Base-by-base conservation (phyloP, 2,888 invertebrate genomes). In the Chesias legatella region DNA sequence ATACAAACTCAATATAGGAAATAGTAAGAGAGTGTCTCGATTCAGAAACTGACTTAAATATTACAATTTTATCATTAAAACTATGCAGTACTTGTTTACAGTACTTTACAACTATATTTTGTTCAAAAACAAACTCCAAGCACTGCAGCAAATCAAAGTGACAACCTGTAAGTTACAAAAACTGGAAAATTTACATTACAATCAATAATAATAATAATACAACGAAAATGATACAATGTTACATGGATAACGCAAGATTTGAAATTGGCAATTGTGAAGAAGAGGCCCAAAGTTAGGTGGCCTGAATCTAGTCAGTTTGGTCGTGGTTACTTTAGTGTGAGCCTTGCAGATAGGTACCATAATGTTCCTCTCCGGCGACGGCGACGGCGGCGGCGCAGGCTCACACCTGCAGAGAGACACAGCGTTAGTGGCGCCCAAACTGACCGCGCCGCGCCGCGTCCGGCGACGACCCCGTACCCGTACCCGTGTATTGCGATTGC, bases 321-420 rank as follows among this genome's bases (percentile, higher is more conserved):
- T 81, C 82, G 76, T 73, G 63, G 79, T 80, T 85, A 86, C 82
- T 84, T 88, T 84, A 82, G 86, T 86, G 89, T 85, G 88, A 86
- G 88, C 88, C 86, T 81, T 79, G 77, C 77, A 53, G 79, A 84
- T 88, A 88, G 77, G 80, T 88, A 88, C 88, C 88, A 84, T n/a
- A n/a, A n/a, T 88, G 81, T 68, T 79, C 82, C 80, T 79, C 79
- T 74, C 66, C 80, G 78, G 86, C 75, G 79, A 77, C 85, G 57
- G 86, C 82, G 61, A 79, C 80, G 71, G 84, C 88, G 79, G 85
- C 88, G 82, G 74, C 83, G 84, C 88, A 79, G 85, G 86, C 86
- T 86, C 88, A 85, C 88, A 86, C 76, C 89, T 89, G 89, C 88
- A 88, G 89, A 88, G 82, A 89, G 86, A 88, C 81, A 86, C 82